A percentile compares a stretch with the other conserved stretches of the same genome.
These are phyloP conservation scores for Zaprionus lineosus DNA, from an alignment of 2,888 invertebrate species.

Conservation along the genomic window DNA sequence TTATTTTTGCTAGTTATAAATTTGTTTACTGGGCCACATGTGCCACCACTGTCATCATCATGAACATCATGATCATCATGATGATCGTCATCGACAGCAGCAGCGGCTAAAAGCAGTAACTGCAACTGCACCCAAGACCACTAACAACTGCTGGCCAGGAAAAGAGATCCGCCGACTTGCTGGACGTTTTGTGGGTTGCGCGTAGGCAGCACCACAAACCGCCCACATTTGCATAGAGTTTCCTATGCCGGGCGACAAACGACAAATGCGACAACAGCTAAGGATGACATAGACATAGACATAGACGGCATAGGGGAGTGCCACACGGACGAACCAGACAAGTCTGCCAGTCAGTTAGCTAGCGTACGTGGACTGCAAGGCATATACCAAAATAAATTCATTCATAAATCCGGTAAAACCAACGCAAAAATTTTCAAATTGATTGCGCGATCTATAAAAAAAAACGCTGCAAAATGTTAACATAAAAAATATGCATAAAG, in stretches of 20 bases:
- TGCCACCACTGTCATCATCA: conserved; percentile 29
- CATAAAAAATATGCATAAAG: conserved; percentile 31
- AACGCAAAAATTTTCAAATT: conserved; percentile 75
- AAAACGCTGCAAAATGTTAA: conserved; percentile 34
- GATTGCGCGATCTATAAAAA: conserved; percentile 62
- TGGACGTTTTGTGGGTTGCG: conserved; percentile 67
- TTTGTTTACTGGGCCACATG: conserved; percentile 44
- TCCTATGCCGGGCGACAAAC: conserved; percentile 72
- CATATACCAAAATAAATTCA: conserved; percentile 73
- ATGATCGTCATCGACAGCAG: conserved; percentile 6
- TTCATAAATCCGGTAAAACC: conserved; percentile 78
- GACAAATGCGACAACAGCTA: conserved; percentile 65
- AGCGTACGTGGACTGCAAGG: conserved; percentile 40
- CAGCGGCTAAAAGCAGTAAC: conserved; percentile 2
- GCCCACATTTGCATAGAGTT: conserved; percentile 73
- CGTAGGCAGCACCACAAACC: conserved; percentile 67
- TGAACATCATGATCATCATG: conserved; percentile 23
- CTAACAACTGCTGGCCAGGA: conserved; percentile 31
- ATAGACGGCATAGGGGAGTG: background rate
- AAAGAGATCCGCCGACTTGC: conserved; percentile 48
- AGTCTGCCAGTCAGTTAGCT: conserved; percentile 49
- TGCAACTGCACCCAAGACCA: conserved; percentile 42
- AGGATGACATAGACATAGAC: conserved; percentile 19
- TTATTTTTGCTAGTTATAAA: conserved; percentile 16
- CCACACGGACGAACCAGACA: conserved; percentile 54